Evolutionary conservation across 2,113 vertebrate genomes (phyloP), one percentile per base, ranked within the genome.

Genomic region (Ascaphus truei): DNA sequence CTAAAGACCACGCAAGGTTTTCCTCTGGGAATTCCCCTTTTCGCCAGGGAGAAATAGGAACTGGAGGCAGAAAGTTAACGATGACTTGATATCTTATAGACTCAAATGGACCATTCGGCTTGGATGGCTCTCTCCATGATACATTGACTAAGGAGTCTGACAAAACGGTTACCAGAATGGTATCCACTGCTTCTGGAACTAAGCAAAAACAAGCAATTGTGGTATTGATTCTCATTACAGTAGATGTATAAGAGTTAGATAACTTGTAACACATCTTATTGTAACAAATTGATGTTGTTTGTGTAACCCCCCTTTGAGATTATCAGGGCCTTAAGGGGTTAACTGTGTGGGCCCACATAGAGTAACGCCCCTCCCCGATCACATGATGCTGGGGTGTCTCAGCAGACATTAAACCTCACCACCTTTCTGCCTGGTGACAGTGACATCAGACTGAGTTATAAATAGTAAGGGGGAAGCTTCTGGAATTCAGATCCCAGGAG

Each of bases 171-270:
- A 59, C 16, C n/a, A 77, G 66, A 58, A 85, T 59, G 18, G 59
- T 53, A n/a, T 29, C n/a, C 29, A 83, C 83, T 16, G 78, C 77
- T 52, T 76, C 84, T 50, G 87, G 88, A 50, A 88, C 86, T 89
- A 22, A 76, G n/a, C 22, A 71, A 78, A 74, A 3, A 20, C 48
- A 61, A 41, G 34, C 4, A 50, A 72, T 1, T 0, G 18, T 27
- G 22, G 20, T 30, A 36, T 33, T 75, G 52, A n/a, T 15, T 58
- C 66, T 59, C 30, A 62, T 2, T 71, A 15, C 33, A 65, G 4
- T 39, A 25, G 69, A 23, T 8, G 69, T 67, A 52, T 15, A 2
- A 31, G 12, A 33, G 11, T 33, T 9, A 33, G 8, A 57, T n/a
- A n/a, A n/a, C n/a, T n/a, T n/a, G n/a, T n/a, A n/a, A n/a, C n/a